Evolutionary conservation across 2,888 invertebrate genomes (phyloP), one percentile per base, ranked within the genome.

Genomic region (Cryptus armator): DNA sequence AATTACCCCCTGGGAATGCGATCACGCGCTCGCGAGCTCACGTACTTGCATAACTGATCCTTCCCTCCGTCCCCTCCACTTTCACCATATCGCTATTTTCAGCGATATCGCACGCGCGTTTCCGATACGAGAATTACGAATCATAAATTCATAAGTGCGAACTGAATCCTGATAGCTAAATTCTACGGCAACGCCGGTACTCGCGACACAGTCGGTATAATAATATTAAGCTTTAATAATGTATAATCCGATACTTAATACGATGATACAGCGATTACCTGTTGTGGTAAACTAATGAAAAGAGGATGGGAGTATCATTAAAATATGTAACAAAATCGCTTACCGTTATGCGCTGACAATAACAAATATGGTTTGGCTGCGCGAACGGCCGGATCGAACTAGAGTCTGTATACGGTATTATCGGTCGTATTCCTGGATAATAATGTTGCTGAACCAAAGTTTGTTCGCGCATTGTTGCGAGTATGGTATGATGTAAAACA

Each of bases 111-210:
- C 51, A 68, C 68, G 53, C 68, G 64, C 62, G 53, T 68, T 84
- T 68, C 68, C 81, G 74, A 77, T 81, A 56, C 67, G 44, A 24
- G 64, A 74, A 70, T 78, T 56, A 64, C 64, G 59, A 80, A 67
- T 80, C 76, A 72, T 77, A 76, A 76, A 76, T 84, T 84, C 59
- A 76, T 84, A 72, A 70, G 72, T 71, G 80, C 44, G 70, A 77
- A 68, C 77, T 37, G 56, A 81, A 84, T 83, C 74, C 56, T 59
- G 62, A 71, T 83, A 59, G n/a, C 37, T 32, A 56, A 19, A 24
- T 3, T 19, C 12, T 19, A 24, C 46, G 37, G 12, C 46, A 19
- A 16, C 43, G n/a, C 32, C 48, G 9, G 32, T 46, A 29, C 59
- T 75, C 32, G 14, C 46, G 66, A 74, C 14, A 0, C 62, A 14